Conservation (phyloP, 2,888 invertebrate genomes). For the Melangyna quadrimaculata region DNA sequence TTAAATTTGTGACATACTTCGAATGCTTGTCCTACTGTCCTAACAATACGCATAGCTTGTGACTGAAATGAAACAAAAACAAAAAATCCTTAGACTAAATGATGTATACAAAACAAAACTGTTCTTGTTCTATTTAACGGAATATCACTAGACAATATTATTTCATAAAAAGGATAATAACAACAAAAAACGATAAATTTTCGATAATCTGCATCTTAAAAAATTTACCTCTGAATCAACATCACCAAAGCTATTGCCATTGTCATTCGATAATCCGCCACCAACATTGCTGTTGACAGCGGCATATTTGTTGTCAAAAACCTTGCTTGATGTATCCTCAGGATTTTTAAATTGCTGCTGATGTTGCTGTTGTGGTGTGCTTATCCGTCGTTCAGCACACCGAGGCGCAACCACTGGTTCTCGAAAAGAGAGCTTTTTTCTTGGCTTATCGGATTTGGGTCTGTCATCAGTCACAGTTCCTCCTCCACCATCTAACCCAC, state of each 20-base stretch:
- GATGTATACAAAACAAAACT: not conserved
- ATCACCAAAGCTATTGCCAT: constrained; percentile 53
- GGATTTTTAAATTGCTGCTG: constrained; percentile 73
- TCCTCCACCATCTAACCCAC: constrained; percentile 11
- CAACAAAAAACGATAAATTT: not conserved
- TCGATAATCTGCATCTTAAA: not conserved
- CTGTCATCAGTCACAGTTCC: constrained; percentile 75
- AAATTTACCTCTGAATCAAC: constrained; percentile 72
- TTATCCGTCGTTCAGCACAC: constrained; percentile 74
- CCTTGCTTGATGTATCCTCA: constrained; percentile 75
- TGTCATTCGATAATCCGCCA: constrained; percentile 13
- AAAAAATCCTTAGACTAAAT: not conserved
- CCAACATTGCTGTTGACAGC: constrained; percentile 14
- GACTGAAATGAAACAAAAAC: constrained; percentile 85
- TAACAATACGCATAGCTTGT: constrained; percentile 98
- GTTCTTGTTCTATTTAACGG: not conserved
- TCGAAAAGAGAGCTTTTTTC: constrained; percentile 93
- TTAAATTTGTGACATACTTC: constrained; percentile 99
- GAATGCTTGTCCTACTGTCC: constrained; percentile 99
- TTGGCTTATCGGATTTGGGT: constrained; percentile 82
- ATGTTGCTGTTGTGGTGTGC: constrained; percentile 74
- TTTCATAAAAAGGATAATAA: not conserved
- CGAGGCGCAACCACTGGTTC: constrained; percentile 84
- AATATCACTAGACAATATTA: too few relatives aligned
- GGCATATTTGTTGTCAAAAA: constrained; percentile 73